phyloP scores from a whole-genome alignment of 2,888 invertebrate genomes.

The Calameuta filiformis region DNA sequence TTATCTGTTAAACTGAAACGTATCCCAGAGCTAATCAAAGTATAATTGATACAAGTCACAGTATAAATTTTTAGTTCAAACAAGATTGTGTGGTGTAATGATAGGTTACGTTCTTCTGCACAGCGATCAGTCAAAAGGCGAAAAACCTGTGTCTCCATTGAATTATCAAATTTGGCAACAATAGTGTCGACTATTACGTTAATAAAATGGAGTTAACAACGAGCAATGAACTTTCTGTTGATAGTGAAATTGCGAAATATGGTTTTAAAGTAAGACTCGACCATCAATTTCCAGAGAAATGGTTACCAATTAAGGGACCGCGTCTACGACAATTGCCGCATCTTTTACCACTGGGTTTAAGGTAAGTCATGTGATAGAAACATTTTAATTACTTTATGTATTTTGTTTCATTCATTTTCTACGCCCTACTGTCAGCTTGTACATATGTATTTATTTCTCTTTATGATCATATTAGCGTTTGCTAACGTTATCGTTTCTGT shows the following conservation, averaged over 20 bases:
- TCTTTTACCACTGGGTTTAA: constrained; percentile 77
- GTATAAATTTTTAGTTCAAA: no score
- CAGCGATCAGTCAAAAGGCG: no score
- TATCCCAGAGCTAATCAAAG: no score
- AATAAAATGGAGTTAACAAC: no score
- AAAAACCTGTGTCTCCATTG: no score
- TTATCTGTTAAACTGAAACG: no score
- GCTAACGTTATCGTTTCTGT: background rate
- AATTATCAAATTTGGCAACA: no score
- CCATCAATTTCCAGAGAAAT: constrained; percentile 80
- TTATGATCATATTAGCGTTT: background rate
- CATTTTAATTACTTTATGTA: constrained; percentile 19
- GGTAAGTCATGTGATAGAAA: constrained; percentile 68
- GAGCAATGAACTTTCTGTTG: no score
- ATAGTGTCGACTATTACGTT: no score
- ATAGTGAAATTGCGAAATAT: constrained; percentile 70
- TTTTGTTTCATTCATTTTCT: constrained; percentile 15
- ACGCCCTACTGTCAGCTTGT: background rate
- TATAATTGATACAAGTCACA: no score
- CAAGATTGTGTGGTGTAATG: no score
- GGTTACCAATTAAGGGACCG: constrained; percentile 75
- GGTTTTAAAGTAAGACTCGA: constrained; percentile 81
- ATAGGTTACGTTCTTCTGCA: no score
- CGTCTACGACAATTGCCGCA: constrained; percentile 77
- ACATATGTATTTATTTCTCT: constrained; percentile 11